A percentile compares a stretch with the other conserved stretches of the same genome.
phyloP scores from a whole-genome alignment of 2,888 invertebrate genomes.

The Tenthredo mesomela region DNA sequence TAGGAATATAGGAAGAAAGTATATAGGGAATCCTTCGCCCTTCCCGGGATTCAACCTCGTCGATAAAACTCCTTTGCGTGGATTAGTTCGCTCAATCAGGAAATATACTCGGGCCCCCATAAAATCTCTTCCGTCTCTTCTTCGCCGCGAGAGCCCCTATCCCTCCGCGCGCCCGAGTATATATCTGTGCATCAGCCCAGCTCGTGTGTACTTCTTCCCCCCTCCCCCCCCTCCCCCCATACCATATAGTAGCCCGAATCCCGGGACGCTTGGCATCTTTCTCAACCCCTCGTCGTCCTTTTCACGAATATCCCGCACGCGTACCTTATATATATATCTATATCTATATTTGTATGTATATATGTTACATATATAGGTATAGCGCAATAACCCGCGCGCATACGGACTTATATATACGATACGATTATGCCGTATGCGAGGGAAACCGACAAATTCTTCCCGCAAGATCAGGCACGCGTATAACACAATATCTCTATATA shows the following conservation, averaged over 20 bases:
- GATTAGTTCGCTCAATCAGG: conserved; percentile 76
- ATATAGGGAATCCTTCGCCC: conserved; percentile 32
- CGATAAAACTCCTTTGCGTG: conserved; percentile 76
- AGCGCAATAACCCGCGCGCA: neutral
- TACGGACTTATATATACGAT: conserved; percentile 37
- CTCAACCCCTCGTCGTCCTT: neutral
- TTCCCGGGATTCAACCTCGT: conserved; percentile 61
- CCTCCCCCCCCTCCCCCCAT: neutral
- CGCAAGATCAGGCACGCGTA: conserved; percentile 23
- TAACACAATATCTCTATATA: neutral
- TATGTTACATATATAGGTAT: neutral
- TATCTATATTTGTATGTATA: neutral
- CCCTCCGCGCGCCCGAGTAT: conserved; percentile 14
- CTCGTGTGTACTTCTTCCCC: conserved; percentile 4
- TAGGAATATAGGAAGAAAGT: too few relatives aligned
- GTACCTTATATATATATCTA: neutral
- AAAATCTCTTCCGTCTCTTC: conserved; percentile 61
- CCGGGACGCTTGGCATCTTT: neutral
- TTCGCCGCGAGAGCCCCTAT: conserved; percentile 65
- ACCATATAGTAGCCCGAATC: neutral
- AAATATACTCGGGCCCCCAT: conserved; percentile 75
- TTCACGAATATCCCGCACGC: conserved; percentile 1
- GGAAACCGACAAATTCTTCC: conserved; percentile 27
- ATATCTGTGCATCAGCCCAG: conserved; percentile 41
- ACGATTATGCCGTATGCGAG: conserved; percentile 32